Evolutionary conservation across 2,888 invertebrate species (phyloP), one percentile per base, ranked within the genome.

Genomic region (Belgica antarctica): DNA sequence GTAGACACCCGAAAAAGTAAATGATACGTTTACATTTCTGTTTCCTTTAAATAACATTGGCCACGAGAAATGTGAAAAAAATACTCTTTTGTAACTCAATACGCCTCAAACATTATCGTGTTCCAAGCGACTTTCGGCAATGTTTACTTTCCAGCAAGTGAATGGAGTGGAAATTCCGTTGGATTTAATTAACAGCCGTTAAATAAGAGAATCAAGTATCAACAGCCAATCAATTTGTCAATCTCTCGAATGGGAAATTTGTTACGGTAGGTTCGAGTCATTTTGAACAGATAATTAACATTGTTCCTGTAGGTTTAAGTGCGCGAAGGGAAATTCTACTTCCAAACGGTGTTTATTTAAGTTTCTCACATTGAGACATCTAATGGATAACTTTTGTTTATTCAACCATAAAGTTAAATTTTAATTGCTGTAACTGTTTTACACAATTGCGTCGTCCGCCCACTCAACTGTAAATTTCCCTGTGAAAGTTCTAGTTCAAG

Each of bases 221-320:
- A 52, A 52, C 52, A 52, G 52, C 7, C 22, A 52, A 52, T 52
- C 52, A 52, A 52, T 52, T 52, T 52, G 52, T 52, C 52, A 52
- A n/a, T 5, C 17, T 12, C 41, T 15, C 12, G 22, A 4, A 22
- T 22, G 3, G 4, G 41, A 41, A 41, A 41, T n/a, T 41, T 41
- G 41, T 41, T 41, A 41, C 52, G 22, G 52, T 52, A 19, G 52
- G 17, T n/a, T n/a, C 41, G 52, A 22, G 52, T 17, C 4, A 17
- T n/a, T 52, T n/a, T 3, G 7, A 22, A n/a, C 41, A 7, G 17
- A 17, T 22, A 52, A 52, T 52, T 52, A 41, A 52, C 52, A 12
- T 52, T 52, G 52, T 19, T n/a, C n/a, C n/a, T 52, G 52, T 52
- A 8, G 52, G 22, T n/a, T n/a, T n/a, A 41, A 41, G 15, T 41